A percentile compares a stretch with the other conserved stretches of the same genome.
These are phyloP conservation scores for Lucinisca nassula DNA, from an alignment of 2,888 invertebrate genomes.

Conservation along the genomic window DNA sequence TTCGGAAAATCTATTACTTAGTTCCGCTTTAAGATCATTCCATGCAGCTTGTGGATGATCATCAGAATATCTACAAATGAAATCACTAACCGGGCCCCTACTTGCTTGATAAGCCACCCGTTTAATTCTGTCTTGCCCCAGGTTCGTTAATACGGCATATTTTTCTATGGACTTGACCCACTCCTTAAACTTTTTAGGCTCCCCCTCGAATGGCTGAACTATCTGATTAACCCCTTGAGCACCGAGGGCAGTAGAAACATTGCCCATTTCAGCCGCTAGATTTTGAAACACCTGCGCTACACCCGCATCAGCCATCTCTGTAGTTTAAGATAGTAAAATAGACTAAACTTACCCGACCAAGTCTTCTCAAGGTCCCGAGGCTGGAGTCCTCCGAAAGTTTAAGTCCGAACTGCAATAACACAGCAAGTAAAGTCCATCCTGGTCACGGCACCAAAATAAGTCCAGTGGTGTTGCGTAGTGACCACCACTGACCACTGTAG, in stretches of 20 bases:
- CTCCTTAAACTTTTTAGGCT: too few species aligned
- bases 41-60: neutral
- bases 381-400: too few species aligned
- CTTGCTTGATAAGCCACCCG: neutral
- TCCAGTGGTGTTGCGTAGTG: constrained; percentile 4
- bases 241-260: neutral
- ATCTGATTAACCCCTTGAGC: too few species aligned
- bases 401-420: too few species aligned
- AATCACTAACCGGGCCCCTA: neutral
- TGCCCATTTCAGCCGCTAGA: too few species aligned
- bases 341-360: too few species aligned
- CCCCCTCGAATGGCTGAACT: too few species aligned
- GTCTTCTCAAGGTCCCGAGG: too few species aligned
- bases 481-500: neutral
- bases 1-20: neutral
- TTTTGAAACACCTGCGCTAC: too few species aligned
- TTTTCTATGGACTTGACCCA: neutral
- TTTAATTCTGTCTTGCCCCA: too few species aligned
- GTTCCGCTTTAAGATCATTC: neutral
- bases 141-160: neutral
- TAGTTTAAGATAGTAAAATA: too few species aligned
- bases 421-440: constrained; percentile 4
- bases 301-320: too few species aligned
- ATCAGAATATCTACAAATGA: neutral
- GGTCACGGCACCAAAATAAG: neutral